Base-by-base conservation (phyloP, 2,113 vertebrate genomes). In the Pardalotus punctatus region DNA sequence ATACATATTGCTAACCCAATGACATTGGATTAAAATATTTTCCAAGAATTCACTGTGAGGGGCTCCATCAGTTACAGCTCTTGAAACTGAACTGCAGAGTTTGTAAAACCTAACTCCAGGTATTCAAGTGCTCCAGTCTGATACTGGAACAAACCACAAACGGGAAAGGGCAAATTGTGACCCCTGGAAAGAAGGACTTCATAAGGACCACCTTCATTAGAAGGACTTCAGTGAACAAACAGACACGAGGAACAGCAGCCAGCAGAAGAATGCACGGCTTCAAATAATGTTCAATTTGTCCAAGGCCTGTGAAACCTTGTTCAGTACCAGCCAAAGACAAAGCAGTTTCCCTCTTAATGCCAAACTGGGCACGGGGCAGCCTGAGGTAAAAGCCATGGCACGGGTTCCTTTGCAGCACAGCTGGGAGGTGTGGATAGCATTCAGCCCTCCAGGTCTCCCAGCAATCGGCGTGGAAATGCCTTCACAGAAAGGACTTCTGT, bases 371-470 rank as follows among this genome's bases (percentile, higher is more conserved):
- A 45, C 67, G 79, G 73, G 38, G 69, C 83, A 92, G 69, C 72
- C 70, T 92, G 89, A 81, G 86, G 74, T 76, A 90, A 88, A 97
- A 92, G 73, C 81, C 53, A 81, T 96, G 96, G 96, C 94, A 56
- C 4, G 14, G 82, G 12, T 96, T 82, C 94, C 83, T 73, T 21
- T 78, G 62, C 15, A 38, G 51, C 86, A 83, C 33, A 90, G 93
- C 97, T 98, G 97, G 87, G 80, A 95, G 66, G 47, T 94, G 45
- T 83, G 97, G 96, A 98, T 97, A 96, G 81, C 90, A 96, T 97
- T 97, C 93, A 97, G 9, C 23, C 6, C 65, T 70, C 35, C 43
- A 47, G 85, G 47, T 42, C 94, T 53, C 88, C 85, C 88, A 93
- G 73, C 67, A 81, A 81, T 95, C 89, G 74, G 88, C 5, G 4